Percentiles rank a stretch among this genome's conserved stretches.
Conservation (phyloP, 2,888 invertebrate genomes). For the Fragum fragum region DNA sequence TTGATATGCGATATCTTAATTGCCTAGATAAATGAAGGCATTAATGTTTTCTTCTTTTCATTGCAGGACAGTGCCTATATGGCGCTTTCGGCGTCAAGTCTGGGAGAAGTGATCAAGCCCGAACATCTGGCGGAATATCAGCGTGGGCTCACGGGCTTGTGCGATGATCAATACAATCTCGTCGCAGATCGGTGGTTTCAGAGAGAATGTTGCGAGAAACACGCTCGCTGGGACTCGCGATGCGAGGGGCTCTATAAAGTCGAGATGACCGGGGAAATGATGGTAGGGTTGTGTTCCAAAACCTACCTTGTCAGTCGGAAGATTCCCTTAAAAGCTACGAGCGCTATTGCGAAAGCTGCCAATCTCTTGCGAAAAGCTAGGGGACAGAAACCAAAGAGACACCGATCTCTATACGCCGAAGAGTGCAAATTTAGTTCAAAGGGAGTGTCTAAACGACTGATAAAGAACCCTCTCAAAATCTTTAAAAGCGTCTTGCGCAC, state of each 20-base stretch:
- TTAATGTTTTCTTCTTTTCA: background rate
- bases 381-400: conserved; percentile 8
- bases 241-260: conserved; percentile 40
- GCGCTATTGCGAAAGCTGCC: conserved; percentile 14
- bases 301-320: conserved; percentile 14
- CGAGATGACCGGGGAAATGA: conserved; percentile 16
- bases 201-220: conserved; percentile 44
- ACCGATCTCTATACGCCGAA: background rate
- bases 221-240: conserved; percentile 43
- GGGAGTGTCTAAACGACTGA: conserved; percentile 33
- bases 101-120: conserved; percentile 36
- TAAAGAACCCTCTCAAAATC: conserved; percentile 34
- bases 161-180: conserved; percentile 44
- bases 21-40: background rate
- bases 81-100: conserved; percentile 31
- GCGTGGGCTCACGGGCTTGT: conserved; percentile 44
- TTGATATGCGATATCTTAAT: background rate
- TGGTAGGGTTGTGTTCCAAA: background rate
- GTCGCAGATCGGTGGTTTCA: conserved; percentile 42
- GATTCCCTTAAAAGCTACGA: conserved; percentile 8
- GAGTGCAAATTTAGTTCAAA: conserved; percentile 49
- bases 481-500: conserved; percentile 29
- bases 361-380: conserved; percentile 20
- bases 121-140: conserved; percentile 27
- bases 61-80: conserved; percentile 45